Conservation (phyloP, 2,113 vertebrate genomes). For the Acrocephalus kingi region DNA sequence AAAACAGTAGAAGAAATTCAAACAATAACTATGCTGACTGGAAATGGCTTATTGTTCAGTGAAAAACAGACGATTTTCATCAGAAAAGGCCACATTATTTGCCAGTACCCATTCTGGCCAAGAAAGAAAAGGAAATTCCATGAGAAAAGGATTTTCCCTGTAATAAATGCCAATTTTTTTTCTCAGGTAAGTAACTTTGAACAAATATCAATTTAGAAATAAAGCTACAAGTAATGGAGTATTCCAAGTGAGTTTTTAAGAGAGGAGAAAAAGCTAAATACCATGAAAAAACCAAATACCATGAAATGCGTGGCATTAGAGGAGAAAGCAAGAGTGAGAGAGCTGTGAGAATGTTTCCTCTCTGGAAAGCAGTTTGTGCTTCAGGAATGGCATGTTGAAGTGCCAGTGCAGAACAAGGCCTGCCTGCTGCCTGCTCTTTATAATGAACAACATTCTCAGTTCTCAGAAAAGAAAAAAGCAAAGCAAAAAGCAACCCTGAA, state of each 20-base stretch:
- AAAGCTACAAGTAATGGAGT: neutral
- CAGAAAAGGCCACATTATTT: neutral
- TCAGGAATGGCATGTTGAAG: neutral
- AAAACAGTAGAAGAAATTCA: slow-evolving; percentile 52
- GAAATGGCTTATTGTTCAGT: slow-evolving; percentile 43
- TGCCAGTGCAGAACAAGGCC: neutral
- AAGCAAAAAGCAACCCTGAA: neutral
- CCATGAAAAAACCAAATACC: neutral
- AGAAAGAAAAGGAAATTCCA: slow-evolving; percentile 6
- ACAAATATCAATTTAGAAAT: neutral
- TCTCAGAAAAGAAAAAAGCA: neutral
- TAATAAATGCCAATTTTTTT: neutral
- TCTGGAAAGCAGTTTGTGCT: neutral
- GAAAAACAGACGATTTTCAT: slow-evolving; percentile 24
- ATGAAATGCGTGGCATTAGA: neutral
- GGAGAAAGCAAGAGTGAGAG: neutral
- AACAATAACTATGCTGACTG: slow-evolving; percentile 39
- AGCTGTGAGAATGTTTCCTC: neutral
- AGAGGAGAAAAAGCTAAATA: neutral
- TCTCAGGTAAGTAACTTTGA: neutral
- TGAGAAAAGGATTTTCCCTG: neutral
- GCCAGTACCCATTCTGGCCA: neutral
- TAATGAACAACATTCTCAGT: neutral
- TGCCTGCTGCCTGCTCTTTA: neutral
- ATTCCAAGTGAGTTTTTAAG: neutral